Evolutionary conservation across 2,797 vertebrate species (phyloP).

Genomic region (Coregonus sp.): DNA sequence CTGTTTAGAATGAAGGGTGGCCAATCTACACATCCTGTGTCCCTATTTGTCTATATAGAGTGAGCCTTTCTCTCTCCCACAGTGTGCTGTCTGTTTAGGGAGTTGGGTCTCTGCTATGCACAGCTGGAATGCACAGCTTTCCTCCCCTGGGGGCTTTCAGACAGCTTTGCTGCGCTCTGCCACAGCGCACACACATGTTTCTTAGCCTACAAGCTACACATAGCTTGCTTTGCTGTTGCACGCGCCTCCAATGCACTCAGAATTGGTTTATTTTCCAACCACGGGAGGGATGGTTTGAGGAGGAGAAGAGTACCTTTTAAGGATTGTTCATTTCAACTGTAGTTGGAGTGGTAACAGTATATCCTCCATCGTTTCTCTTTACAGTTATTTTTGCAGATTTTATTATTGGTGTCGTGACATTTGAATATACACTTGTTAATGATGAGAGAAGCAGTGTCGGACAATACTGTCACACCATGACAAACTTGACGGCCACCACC

Average conservation of each 20-base stretch:
- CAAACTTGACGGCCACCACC: neutral
- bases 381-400: neutral
- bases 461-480: neutral
- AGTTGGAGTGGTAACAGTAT: neutral
- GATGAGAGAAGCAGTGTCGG: neutral
- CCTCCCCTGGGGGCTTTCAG: neutral
- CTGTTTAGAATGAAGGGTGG: neutral
- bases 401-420: neutral
- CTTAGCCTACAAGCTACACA: neutral
- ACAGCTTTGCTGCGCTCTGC: slow-evolving; percentile 6
- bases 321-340: neutral
- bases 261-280: neutral
- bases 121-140: slow-evolving; percentile 21
- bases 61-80: neutral
- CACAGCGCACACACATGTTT: neutral
- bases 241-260: neutral
- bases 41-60: neutral
- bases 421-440: neutral
- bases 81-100: slow-evolving; percentile 7
- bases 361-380: neutral
- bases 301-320: neutral
- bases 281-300: neutral
- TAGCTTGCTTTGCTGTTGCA: neutral
- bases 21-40: neutral
- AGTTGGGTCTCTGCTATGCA: neutral